Conservation (phyloP, 2,797 vertebrate species). For the Pteropus rufus region DNA sequence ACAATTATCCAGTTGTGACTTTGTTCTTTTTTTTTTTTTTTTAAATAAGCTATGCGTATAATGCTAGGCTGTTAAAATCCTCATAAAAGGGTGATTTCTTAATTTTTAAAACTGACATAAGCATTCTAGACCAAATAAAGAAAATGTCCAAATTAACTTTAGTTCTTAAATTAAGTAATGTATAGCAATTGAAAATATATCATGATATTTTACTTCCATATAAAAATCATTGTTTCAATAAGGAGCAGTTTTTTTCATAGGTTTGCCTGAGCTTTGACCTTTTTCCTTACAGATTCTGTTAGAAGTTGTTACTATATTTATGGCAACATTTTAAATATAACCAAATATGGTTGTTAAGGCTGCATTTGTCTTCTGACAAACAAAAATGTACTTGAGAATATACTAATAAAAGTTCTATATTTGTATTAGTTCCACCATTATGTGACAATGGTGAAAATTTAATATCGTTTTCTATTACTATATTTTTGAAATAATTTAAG, state of each 20-base stretch:
- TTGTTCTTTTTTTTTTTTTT: not conserved
- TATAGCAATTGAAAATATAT: not conserved
- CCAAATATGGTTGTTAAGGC: not conserved
- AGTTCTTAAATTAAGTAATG: conserved; percentile 48
- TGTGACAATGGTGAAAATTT: not conserved
- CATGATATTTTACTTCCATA: not conserved
- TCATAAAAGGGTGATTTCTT: conserved; percentile 50
- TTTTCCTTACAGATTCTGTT: not conserved
- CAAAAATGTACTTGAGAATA: not conserved
- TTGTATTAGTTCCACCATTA: not conserved
- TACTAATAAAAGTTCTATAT: not conserved
- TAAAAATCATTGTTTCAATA: not conserved
- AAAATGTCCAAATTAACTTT: conserved; percentile 45
- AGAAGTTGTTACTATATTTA: not conserved
- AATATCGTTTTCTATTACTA: not conserved
- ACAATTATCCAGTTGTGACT: conserved; percentile 29
- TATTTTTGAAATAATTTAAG: not conserved
- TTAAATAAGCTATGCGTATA: not conserved
- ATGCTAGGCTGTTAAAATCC: not conserved
- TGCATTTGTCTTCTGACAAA: not conserved
- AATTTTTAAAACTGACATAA: not conserved
- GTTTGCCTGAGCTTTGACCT: not conserved
- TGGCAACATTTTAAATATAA: not conserved
- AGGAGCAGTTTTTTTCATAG: not conserved
- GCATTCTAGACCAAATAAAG: not conserved